Evolutionary conservation across 2,888 invertebrate species (phyloP).

Genomic region (Pocota personata): DNA sequence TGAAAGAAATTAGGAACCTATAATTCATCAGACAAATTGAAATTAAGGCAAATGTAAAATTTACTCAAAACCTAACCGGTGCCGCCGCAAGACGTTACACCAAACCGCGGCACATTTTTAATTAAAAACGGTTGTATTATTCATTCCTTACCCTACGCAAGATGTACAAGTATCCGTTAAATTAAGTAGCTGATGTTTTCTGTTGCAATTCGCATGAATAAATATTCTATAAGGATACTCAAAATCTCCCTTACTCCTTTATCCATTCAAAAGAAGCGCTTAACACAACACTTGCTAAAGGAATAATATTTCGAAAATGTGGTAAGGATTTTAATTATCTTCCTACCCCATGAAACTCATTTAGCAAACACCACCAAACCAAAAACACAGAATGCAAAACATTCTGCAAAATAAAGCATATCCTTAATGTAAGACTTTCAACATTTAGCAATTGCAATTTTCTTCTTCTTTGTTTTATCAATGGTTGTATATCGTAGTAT

Average conservation of each 20-base stretch:
- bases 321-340: slow-evolving; percentile 64
- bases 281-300: not conserved
- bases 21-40: not conserved
- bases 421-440: slow-evolving; percentile 13
- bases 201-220: slow-evolving; percentile 9
- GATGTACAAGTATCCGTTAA: not conserved
- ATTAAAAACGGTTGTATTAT: slow-evolving; percentile 15
- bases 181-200: slow-evolving; percentile 8
- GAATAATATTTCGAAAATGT: slow-evolving; percentile 49
- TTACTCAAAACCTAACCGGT: not conserved
- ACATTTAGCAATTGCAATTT: slow-evolving; percentile 53
- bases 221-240: slow-evolving; percentile 27
- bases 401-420: slow-evolving; percentile 24
- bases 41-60: not conserved
- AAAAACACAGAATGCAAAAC: slow-evolving; percentile 53
- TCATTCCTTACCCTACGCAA: not conserved
- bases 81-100: not conserved
- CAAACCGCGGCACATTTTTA: slow-evolving; percentile 33
- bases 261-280: not conserved
- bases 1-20: too few species aligned
- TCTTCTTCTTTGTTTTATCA: slow-evolving; percentile 28
- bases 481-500: slow-evolving; percentile 61
- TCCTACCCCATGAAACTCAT: slow-evolving; percentile 30
- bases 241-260: not conserved
- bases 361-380: slow-evolving; percentile 29